A percentile compares a stretch with the other conserved stretches of the same genome.
Conservation (phyloP, 2,113 vertebrate genomes). For the Heterotilapia buettikoferi region DNA sequence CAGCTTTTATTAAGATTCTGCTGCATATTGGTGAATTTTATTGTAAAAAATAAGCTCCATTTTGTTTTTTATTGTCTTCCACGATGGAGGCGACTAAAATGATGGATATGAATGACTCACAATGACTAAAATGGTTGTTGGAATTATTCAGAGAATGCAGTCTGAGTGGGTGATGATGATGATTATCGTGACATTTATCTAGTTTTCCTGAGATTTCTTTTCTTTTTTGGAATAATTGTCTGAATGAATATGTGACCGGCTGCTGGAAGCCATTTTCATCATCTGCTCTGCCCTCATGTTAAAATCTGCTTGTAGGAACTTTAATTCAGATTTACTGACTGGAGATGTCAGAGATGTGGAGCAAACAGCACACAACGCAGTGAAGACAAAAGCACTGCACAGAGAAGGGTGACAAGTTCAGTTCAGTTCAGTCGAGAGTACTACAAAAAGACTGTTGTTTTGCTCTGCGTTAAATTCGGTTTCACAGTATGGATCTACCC, state of each 20-base stretch:
- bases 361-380: background rate
- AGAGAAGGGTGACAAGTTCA: background rate
- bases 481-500: background rate
- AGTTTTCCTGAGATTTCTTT: background rate
- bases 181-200: background rate
- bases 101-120: background rate
- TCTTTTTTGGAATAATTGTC: background rate
- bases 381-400: background rate
- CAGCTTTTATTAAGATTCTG: background rate
- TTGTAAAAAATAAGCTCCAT: background rate
- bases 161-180: background rate
- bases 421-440: background rate
- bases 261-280: background rate
- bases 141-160: background rate
- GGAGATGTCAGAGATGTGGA: background rate
- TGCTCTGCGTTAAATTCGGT: background rate
- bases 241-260: background rate
- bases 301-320: background rate
- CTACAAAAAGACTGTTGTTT: background rate
- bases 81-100: background rate
- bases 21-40: background rate
- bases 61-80: background rate
- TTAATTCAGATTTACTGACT: background rate
- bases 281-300: background rate
- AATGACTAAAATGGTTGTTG: background rate